These are phyloP conservation scores for Laodelphax striatellus DNA, from an alignment of 1,140 invertebrate species.

Conservation along the genomic window DNA sequence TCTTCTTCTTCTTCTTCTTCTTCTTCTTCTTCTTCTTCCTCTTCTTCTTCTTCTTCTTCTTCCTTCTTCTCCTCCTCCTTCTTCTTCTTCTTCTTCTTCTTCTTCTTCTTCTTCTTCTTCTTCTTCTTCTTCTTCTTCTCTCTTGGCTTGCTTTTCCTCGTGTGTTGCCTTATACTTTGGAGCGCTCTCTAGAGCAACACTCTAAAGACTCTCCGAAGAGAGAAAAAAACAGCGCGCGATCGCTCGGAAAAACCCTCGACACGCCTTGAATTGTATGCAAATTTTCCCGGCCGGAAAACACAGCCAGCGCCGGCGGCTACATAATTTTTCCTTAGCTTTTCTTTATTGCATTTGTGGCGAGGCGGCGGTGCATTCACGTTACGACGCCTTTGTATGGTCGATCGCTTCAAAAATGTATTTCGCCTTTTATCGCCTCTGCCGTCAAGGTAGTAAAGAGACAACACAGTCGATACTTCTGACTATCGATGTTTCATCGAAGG, in stretches of 20 bases:
- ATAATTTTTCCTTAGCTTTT: background rate
- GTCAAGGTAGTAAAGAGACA: too few relatives aligned
- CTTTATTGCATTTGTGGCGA: background rate
- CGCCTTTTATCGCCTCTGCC: too few relatives aligned
- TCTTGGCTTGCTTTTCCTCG: background rate
- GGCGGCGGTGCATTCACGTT: too few relatives aligned
- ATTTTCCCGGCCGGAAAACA: background rate
- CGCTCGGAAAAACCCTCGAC: background rate
- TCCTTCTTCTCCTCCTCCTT: constrained; percentile 8
- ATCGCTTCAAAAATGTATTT: too few relatives aligned
- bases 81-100: constrained; percentile 13
- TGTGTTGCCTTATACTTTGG: background rate
- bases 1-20: constrained; percentile 8
- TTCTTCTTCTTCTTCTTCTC: constrained; percentile 5
- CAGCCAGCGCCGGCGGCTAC: background rate
- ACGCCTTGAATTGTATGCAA: background rate
- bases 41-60: constrained; percentile 10
- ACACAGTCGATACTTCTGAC: too few relatives aligned
- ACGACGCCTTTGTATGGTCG: too few relatives aligned
- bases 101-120: constrained; percentile 11
- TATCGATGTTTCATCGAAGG: too few relatives aligned
- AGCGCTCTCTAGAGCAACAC: too few relatives aligned
- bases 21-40: background rate
- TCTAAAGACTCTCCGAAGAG: too few relatives aligned
- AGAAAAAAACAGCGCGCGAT: background rate